Percentiles rank a stretch among this genome's conserved stretches.
Evolutionary conservation across 1,140 invertebrate species (phyloP).

Genomic region (Formica selysi): DNA sequence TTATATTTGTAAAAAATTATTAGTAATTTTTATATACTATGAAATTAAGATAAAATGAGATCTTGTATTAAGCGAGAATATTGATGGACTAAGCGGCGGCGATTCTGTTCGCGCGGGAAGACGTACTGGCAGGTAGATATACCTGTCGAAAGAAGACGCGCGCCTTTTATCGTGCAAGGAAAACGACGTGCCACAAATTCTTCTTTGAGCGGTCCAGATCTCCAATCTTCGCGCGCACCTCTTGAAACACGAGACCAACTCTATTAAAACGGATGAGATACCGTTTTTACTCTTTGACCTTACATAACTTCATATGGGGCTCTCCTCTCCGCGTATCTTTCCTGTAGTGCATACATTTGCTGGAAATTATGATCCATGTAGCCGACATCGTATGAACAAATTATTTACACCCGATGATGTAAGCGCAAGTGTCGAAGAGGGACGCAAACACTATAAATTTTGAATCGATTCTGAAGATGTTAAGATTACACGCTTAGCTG

Average conservation of each 20-base stretch:
- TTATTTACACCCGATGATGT: slow-evolving; percentile 51
- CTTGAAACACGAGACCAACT: slow-evolving; percentile 58
- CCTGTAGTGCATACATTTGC: slow-evolving; percentile 46
- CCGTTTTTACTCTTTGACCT: slow-evolving; percentile 58
- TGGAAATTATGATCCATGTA: slow-evolving; percentile 52
- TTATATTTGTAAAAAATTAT: slow-evolving; percentile 5
- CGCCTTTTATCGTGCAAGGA: slow-evolving; percentile 57
- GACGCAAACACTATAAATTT: slow-evolving; percentile 42
- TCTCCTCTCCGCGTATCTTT: slow-evolving; percentile 29
- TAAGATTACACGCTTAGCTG: slow-evolving; percentile 26
- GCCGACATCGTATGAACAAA: slow-evolving; percentile 47
- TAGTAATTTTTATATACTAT: not conserved
- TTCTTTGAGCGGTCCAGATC: slow-evolving; percentile 63
- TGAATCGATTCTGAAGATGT: not conserved
- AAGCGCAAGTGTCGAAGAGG: slow-evolving; percentile 10
- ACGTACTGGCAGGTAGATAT: slow-evolving; percentile 66
- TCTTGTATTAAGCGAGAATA: slow-evolving; percentile 27
- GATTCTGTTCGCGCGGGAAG: slow-evolving; percentile 21
- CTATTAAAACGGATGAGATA: slow-evolving; percentile 60
- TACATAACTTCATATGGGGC: slow-evolving; percentile 39
- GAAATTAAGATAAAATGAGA: slow-evolving; percentile 15
- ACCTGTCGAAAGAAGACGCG: slow-evolving; percentile 70
- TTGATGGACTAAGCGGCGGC: slow-evolving; percentile 36
- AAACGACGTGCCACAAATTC: slow-evolving; percentile 62
- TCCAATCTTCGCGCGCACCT: slow-evolving; percentile 41